Evolutionary conservation across 2,113 vertebrate genomes (phyloP), one percentile per base, ranked within the genome.

Genomic region (Meriones unguiculatus): DNA sequence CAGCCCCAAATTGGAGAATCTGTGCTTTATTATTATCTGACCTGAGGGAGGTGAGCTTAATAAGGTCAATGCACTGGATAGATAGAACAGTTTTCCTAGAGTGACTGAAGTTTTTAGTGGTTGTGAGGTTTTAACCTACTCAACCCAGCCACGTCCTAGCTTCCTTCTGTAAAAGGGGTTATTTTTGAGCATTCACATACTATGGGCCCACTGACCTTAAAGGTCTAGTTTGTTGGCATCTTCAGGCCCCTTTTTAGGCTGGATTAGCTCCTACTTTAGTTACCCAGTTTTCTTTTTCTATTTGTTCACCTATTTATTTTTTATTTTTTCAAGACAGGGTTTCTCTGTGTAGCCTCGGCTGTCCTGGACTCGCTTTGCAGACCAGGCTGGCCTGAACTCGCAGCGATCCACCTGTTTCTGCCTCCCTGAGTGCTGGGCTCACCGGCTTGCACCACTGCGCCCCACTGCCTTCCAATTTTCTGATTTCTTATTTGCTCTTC

Each of bases 401-500:
- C 46, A 46, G 46, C 46, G 46, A 46, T 46, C 46, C 46, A 46
- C 46, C 46, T 46, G 46, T 46, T 46, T 46, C 46, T 46, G 46
- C 5, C 46, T 46, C 46, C 46, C 46, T 46, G 46, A 46, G 46
- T 46, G 46, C 46, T 46, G 46, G 46, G 46, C 46, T 46, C 46
- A 46, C 46, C 46, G 5, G 46, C 46, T 5, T 46, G 46, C 46
- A 46, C 46, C 46, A 46, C 46, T 46, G 46, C 46, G 5, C 46
- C 46, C 46, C 46, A 46, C 46, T 46, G 46, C 46, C 46, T 46
- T 46, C 57, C 57, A 57, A 57, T 57, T 57, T 57, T 15, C 32
- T 90, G 92, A 52, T 87, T 95, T 81, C 32, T 90, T 94, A 52
- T 87, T 95, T 81, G 87, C 52, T 65, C 35, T 8, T 72, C 38